Conservation (phyloP, 2,797 vertebrate genomes). For the Coilia nasus region DNA sequence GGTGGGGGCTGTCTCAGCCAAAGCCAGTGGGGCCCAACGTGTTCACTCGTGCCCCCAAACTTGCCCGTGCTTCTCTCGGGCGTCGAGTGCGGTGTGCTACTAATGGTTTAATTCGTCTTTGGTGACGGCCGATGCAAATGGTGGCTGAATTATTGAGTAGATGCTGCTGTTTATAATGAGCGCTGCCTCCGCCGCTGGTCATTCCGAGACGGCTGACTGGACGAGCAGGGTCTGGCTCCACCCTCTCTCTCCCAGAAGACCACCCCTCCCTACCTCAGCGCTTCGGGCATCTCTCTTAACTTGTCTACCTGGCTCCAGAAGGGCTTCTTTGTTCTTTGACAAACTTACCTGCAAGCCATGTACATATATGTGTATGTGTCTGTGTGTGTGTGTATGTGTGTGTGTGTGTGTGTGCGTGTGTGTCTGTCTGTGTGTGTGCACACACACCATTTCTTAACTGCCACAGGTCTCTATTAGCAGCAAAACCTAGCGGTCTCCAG, state of each 20-base stretch:
- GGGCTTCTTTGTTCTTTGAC: background rate
- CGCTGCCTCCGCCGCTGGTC: background rate
- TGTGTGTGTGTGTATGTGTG: background rate
- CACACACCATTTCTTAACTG: background rate
- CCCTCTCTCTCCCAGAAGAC: background rate
- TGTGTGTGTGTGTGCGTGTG: background rate
- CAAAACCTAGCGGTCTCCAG: conserved; percentile 46
- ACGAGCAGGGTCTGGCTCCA: background rate
- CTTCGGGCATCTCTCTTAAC: background rate
- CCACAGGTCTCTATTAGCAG: conserved; percentile 15
- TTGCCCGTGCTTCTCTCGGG: background rate
- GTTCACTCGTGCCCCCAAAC: background rate
- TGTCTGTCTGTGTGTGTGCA: background rate
- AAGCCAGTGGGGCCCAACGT: background rate
- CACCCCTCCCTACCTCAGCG: background rate
- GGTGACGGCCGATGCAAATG: background rate
- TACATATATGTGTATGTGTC: background rate
- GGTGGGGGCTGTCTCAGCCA: background rate
- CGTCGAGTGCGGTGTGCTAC: background rate
- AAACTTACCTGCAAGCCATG: background rate
- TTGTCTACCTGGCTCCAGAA: background rate
- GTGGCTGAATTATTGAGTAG: conserved; percentile 24
- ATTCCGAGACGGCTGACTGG: background rate
- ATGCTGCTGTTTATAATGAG: background rate
- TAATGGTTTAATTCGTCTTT: conserved; percentile 9